A percentile compares a stretch with the other conserved stretches of the same genome.
Evolutionary conservation across 2,113 vertebrate species (phyloP).

Genomic region (Ivindomyrus marchei): DNA sequence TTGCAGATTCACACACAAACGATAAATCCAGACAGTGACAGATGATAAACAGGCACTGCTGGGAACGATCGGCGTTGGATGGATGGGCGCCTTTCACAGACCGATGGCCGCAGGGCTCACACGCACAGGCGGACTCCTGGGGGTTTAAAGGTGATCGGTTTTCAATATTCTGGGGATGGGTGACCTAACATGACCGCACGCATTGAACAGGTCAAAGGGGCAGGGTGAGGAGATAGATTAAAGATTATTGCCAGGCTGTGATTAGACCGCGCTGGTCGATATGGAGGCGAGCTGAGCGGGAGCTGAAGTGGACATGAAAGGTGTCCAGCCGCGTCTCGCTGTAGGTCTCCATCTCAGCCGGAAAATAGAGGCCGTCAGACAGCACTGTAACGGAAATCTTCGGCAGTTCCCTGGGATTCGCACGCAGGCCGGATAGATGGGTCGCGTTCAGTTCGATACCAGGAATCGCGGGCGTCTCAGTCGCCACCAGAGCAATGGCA

Average conservation of each 20-base stretch:
- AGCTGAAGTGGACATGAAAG: conserved; percentile 19
- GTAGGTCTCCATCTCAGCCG: conserved; percentile 10
- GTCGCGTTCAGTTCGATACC: conserved; percentile 23
- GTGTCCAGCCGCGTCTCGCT: not conserved
- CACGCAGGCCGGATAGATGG: conserved; percentile 47
- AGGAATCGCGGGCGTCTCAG: not conserved
- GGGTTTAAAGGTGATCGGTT: conserved; percentile 17
- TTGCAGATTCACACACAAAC: not conserved
- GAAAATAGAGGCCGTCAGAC: conserved; percentile 18
- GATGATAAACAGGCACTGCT: not conserved
- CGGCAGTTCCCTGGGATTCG: conserved; percentile 40
- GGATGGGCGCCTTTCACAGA: not conserved
- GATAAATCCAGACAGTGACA: not conserved
- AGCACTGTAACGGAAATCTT: conserved; percentile 22
- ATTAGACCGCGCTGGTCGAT: conserved; percentile 47
- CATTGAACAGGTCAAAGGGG: conserved; percentile 20
- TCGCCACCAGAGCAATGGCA: not conserved
- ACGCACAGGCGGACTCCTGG: not conserved
- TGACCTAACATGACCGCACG: conserved; percentile 6
- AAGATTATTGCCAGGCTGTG: conserved; percentile 24
- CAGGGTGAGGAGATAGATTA: conserved; percentile 15
- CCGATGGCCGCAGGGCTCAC: not conserved
- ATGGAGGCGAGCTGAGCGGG: conserved; percentile 29
- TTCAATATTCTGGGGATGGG: conserved; percentile 7
- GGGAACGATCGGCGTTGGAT: not conserved